phyloP scores from a whole-genome alignment of 1,140 invertebrate genomes.

The Panonychus citri region DNA sequence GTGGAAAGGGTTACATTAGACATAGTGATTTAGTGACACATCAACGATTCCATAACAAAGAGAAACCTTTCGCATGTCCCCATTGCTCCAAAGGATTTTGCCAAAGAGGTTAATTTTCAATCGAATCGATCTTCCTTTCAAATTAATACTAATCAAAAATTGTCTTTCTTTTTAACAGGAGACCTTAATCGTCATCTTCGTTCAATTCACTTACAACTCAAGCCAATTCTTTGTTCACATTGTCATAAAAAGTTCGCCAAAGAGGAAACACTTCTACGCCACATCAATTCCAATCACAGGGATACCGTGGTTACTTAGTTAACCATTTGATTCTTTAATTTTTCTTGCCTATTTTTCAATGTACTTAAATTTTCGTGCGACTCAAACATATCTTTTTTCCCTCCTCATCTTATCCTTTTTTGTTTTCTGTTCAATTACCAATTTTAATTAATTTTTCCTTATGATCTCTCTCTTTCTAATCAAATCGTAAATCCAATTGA shows the following conservation, averaged over 20 bases:
- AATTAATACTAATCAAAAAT: neutral
- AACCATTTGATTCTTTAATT: neutral
- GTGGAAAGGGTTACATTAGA: slow-evolving; percentile 22
- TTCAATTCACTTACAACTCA: slow-evolving; percentile 17
- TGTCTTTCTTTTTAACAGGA: slow-evolving; percentile 13
- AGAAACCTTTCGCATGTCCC: slow-evolving; percentile 19
- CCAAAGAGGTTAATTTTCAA: slow-evolving; percentile 18
- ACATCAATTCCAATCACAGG: slow-evolving; percentile 19
- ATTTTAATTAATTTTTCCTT: too few species aligned
- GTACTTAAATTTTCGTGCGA: too few species aligned
- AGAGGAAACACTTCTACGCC: slow-evolving; percentile 20
- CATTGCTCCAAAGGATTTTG: slow-evolving; percentile 22
- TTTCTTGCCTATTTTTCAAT: too few species aligned
- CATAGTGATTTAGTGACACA: slow-evolving; percentile 21
- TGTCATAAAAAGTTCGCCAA: slow-evolving; percentile 19
- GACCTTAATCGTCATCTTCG: slow-evolving; percentile 21
- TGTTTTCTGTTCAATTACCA: too few species aligned
- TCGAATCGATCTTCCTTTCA: too few species aligned
- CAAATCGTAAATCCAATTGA: too few species aligned
- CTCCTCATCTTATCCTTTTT: too few species aligned
- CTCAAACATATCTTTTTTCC: too few species aligned
- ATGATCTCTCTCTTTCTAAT: too few species aligned
- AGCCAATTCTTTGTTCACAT: slow-evolving; percentile 17
- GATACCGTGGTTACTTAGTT: neutral
- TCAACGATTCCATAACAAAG: slow-evolving; percentile 22